phyloP scores from a whole-genome alignment of 2,113 vertebrate genomes.

The Aix galericulata region DNA sequence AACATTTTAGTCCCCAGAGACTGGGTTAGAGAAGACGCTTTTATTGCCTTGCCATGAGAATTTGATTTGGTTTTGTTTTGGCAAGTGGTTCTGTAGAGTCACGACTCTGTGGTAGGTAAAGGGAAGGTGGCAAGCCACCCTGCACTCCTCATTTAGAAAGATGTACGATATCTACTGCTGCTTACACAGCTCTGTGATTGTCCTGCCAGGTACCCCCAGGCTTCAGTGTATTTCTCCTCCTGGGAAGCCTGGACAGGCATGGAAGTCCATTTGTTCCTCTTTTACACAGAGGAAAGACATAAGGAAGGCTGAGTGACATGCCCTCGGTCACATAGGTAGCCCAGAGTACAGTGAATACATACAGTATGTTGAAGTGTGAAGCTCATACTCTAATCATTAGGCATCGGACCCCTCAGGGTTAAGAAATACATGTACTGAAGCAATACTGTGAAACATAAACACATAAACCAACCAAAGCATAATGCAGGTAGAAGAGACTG shows the following conservation, averaged over 20 bases:
- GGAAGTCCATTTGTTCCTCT: neutral
- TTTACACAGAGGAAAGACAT: neutral
- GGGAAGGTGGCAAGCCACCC: neutral
- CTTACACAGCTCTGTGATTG: neutral
- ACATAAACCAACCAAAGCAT: neutral
- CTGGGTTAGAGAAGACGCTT: neutral
- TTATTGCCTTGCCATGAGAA: neutral
- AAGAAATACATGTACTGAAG: neutral
- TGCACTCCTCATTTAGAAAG: neutral
- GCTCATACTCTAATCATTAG: neutral
- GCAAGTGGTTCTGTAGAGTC: neutral
- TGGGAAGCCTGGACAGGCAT: neutral
- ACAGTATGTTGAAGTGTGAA: neutral
- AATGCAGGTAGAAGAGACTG: neutral
- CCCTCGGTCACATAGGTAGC: neutral
- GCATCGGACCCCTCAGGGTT: neutral
- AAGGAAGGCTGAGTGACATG: neutral
- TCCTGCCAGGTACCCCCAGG: neutral
- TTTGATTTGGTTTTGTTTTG: neutral
- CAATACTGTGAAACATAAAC: neutral
- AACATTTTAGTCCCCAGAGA: neutral
- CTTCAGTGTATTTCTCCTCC: neutral
- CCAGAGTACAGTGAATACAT: neutral
- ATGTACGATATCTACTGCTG: rapidly evolving
- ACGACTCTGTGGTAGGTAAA: neutral